These are phyloP conservation scores for Apus apus DNA, from an alignment of 2,113 vertebrate species.

Conservation along the genomic window DNA sequence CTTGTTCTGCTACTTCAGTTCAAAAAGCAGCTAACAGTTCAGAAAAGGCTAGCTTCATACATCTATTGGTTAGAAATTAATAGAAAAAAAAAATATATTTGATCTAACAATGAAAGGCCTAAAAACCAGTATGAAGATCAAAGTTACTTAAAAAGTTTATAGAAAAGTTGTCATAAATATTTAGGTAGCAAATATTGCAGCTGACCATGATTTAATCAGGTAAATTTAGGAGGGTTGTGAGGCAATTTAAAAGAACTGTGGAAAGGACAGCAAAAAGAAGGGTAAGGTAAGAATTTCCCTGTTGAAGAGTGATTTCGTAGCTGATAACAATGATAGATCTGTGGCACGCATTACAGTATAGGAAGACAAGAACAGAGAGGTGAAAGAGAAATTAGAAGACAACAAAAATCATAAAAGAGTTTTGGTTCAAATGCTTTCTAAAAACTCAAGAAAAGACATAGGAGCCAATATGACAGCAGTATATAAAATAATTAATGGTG, in stretches of 20 bases:
- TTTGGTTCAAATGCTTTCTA: neutral
- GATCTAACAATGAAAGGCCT: neutral
- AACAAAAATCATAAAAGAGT: neutral
- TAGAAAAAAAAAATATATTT: neutral
- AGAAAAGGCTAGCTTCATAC: neutral
- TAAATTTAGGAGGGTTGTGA: neutral
- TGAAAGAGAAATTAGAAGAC: neutral
- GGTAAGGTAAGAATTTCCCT: neutral
- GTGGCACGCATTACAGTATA: neutral
- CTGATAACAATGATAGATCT: neutral
- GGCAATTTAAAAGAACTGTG: neutral
- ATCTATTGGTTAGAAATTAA: neutral
- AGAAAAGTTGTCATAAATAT: neutral
- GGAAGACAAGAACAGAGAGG: neutral
- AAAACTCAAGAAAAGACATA: neutral
- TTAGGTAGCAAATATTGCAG: neutral
- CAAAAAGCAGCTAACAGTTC: neutral
- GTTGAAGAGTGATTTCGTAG: neutral
- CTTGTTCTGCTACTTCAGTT: neutral
- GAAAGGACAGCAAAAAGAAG: neutral
- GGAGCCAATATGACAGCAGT: neutral
- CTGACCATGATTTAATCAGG: neutral
- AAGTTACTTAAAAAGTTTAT: neutral
- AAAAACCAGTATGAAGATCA: neutral
- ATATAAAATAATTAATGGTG: neutral